Percentiles rank a stretch among this genome's conserved stretches.
Evolutionary conservation across 2,113 vertebrate species (phyloP).

Genomic region (Ptyas mucosa): DNA sequence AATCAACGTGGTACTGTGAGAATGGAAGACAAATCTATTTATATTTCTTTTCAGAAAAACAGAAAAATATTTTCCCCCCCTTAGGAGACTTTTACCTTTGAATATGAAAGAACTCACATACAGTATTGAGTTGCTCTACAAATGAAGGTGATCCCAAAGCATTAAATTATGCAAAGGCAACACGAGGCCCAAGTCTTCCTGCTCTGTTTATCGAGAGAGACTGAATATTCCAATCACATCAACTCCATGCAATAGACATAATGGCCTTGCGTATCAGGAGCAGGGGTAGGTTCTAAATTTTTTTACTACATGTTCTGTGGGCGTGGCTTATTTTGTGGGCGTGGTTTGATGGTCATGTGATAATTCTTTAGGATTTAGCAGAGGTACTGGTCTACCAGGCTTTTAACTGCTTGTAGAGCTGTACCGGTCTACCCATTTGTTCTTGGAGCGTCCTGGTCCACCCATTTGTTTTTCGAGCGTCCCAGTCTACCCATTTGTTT

Average conservation of each 20-base stretch:
- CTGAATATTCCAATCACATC: not conserved
- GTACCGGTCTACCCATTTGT: too few species aligned
- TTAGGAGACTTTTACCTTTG: not conserved
- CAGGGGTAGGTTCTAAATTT: too few species aligned
- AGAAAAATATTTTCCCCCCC: not conserved
- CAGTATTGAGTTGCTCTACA: not conserved
- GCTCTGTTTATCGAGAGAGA: not conserved
- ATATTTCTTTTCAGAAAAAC: not conserved
- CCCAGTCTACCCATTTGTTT: too few species aligned
- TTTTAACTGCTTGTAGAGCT: too few species aligned
- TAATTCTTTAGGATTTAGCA: too few species aligned
- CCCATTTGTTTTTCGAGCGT: too few species aligned
- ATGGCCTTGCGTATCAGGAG: not conserved
- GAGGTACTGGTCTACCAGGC: too few species aligned
- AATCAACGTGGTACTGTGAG: not conserved
- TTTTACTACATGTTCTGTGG: too few species aligned
- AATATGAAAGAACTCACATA: not conserved
- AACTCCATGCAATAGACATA: not conserved
- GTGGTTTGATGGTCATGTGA: too few species aligned
- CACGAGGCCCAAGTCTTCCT: not conserved
- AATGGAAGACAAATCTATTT: not conserved
- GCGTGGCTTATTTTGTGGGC: too few species aligned
- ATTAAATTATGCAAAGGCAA: not conserved
- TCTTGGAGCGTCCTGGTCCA: too few species aligned
- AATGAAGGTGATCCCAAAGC: not conserved